Conservation (phyloP, 1,140 invertebrate genomes). For the Ceratosolen fusciceps region DNA sequence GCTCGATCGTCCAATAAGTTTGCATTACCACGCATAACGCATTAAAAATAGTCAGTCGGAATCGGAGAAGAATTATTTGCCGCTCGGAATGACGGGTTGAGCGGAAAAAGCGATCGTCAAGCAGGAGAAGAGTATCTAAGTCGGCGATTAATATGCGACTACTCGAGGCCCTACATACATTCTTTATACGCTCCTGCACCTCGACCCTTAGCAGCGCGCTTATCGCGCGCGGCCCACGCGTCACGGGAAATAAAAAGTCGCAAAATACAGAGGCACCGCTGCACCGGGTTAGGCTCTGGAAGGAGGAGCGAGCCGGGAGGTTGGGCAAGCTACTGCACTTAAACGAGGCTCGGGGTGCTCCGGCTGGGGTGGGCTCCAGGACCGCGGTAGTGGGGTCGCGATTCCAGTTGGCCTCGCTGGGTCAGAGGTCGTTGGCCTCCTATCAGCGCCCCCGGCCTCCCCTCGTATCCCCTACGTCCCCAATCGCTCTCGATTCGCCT, state of each 20-base stretch:
- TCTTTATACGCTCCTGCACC: not conserved
- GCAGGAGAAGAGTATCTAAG: constrained; percentile 38
- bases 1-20: not conserved
- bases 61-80: not conserved
- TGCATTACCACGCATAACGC: no score
- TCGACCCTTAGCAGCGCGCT: not conserved
- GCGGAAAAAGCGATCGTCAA: not conserved
- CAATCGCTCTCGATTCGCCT: not conserved
- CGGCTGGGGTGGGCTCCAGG: constrained; percentile 16
- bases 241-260: not conserved
- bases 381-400: constrained; percentile 46
- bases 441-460: not conserved
- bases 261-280: constrained; percentile 21
- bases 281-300: constrained; percentile 53
- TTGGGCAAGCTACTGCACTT: constrained; percentile 61
- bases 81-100: not conserved
- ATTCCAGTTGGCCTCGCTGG: constrained; percentile 56
- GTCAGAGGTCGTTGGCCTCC: constrained; percentile 67
- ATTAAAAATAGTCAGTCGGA: not conserved
- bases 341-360: constrained; percentile 30
- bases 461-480: not conserved
- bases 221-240: constrained; percentile 4
- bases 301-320: constrained; percentile 32
- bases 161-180: not conserved
- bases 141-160: not conserved